Base-by-base conservation (phyloP, 1,140 invertebrate species). In the Pantala flavescens region DNA sequence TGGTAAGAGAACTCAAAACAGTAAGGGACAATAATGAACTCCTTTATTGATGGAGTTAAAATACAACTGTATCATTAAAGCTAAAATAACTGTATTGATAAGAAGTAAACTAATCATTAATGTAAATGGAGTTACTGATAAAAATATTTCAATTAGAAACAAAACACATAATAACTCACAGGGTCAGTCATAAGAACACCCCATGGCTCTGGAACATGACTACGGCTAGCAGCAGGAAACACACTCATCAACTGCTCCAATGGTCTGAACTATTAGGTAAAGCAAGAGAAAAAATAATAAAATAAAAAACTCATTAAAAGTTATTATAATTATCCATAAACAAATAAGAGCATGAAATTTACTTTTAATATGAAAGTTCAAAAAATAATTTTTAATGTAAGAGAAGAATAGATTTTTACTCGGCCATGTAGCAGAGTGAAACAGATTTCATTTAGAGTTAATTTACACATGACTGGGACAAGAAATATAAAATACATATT, bases 201-300 rank as follows among this genome's bases (percentile, higher is more conserved):
- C 95, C 97, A 99, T 2, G 95, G 90, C 75, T 87, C 84, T 49
- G 98, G 98, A 74, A 99, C 92, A 85, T 98, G 96, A 71, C 91
- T 88, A 77, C 92, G 90, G 85, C 95, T 98, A 42, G 95, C 98
- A 71, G 98, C 97, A 75, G 98, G 98, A 85, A 99, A 99, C 75
- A 99, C 98, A 72, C 96, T 93, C 98, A 99, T 99, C 75, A 99
- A 84, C 85, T 99, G 98, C 84, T 99, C 97, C 78, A 99, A 84
- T 1, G 98, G 98, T 76, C 92, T 92, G 83, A 99, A 99, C 89
- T 94, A 82, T 19, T 87, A 5, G 28, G 28, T 36, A 9, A 36
- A 36, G 9, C 87, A 75, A 78, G 76, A 77, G 76, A 77, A 73
- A 43, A 43, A 63, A 75, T 73, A 76, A 74, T 75, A 28, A 23